Evolutionary conservation across 2,888 invertebrate genomes (phyloP).

Genomic region (Erannis defoliaria): DNA sequence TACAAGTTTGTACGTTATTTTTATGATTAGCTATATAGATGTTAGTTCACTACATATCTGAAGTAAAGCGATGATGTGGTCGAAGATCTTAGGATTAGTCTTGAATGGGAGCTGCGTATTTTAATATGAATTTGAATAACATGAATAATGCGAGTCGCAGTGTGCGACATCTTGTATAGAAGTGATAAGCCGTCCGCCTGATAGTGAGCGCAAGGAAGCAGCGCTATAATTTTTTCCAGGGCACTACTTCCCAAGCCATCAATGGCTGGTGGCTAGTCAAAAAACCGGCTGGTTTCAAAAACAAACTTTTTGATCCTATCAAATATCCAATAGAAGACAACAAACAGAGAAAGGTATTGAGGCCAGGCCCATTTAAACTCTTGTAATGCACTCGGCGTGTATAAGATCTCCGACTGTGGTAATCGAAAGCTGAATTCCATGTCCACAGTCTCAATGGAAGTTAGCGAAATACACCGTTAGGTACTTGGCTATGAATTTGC

Average conservation of each 20-base stretch:
- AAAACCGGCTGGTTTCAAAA: too few species aligned
- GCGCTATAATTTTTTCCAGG: slow-evolving; percentile 81
- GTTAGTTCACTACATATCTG: too few species aligned
- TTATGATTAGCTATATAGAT: too few species aligned
- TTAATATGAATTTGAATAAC: too few species aligned
- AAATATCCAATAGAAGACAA: slow-evolving; percentile 91
- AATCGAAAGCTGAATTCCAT: slow-evolving; percentile 81
- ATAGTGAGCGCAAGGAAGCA: not conserved
- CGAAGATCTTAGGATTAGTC: too few species aligned
- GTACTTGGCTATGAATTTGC: too few species aligned
- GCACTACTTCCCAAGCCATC: slow-evolving; percentile 89
- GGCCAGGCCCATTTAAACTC: slow-evolving; percentile 97
- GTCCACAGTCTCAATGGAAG: slow-evolving; percentile 70
- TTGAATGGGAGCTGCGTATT: too few species aligned
- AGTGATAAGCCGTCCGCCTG: not conserved
- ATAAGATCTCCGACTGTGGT: slow-evolving; percentile 88
- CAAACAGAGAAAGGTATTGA: slow-evolving; percentile 93
- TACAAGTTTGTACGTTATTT: too few species aligned
- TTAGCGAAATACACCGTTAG: too few species aligned
- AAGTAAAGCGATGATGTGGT: too few species aligned
- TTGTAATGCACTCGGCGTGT: slow-evolving; percentile 93
- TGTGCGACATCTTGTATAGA: too few species aligned
- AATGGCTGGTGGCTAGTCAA: slow-evolving; percentile 91
- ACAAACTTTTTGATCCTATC: slow-evolving; percentile 90
- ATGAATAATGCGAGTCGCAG: too few species aligned